Evolutionary conservation across 92 coral and sea anemone genomes (phyloP).

Genomic region (Epizoanthus fatuus): DNA sequence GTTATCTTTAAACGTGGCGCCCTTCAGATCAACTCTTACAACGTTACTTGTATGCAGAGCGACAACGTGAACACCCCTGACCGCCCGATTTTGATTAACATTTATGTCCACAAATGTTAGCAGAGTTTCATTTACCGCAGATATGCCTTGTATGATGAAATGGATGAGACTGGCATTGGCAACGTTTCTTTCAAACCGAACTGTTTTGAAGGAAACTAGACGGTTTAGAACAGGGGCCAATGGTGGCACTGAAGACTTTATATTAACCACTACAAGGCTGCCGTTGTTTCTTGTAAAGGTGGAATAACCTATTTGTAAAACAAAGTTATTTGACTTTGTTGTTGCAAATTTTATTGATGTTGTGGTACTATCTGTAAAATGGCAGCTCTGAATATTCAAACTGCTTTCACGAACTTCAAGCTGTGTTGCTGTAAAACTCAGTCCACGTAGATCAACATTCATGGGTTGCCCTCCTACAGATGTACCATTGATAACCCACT

Average conservation of each 20-base stretch:
- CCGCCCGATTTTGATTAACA: not conserved
- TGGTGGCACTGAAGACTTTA: not conserved
- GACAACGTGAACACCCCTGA: not conserved
- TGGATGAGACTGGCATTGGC: not conserved
- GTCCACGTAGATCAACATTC: not conserved
- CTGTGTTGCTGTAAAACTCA: not conserved
- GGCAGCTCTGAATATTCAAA: not conserved
- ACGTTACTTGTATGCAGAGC: not conserved
- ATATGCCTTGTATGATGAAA: not conserved
- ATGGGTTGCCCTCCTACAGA: not conserved
- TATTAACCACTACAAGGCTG: not conserved
- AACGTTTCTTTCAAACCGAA: not conserved
- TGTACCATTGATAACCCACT: not conserved
- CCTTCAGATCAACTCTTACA: not conserved
- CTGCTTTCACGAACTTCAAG: conserved; percentile 7
- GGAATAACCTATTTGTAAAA: not conserved
- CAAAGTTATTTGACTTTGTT: not conserved
- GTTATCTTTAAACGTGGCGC: not conserved
- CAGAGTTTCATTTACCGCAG: not conserved
- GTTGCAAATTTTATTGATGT: not conserved
- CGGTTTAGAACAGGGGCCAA: not conserved
- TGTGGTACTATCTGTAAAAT: not conserved
- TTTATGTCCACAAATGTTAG: not conserved
- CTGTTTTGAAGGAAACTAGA: not conserved
- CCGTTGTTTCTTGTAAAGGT: conserved; percentile 8